Evolutionary conservation across 1,140 invertebrate species (phyloP).

Genomic region (Zeugodacus cucurbitae): DNA sequence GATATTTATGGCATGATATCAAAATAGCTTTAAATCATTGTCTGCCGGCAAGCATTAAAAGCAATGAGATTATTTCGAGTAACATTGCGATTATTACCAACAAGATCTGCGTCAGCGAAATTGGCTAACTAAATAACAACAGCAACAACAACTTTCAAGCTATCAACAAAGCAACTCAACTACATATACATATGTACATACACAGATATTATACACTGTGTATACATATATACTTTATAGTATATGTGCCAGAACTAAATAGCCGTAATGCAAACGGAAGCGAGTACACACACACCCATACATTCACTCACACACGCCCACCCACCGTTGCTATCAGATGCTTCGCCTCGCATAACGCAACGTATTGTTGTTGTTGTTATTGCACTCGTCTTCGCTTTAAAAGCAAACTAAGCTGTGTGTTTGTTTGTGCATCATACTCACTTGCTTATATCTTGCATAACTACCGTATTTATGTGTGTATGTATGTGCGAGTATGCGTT

Average conservation of each 20-base stretch:
- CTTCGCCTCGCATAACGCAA: neutral
- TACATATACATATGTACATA: neutral
- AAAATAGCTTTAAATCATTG: neutral
- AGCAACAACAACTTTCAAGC: neutral
- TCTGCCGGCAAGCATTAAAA: neutral
- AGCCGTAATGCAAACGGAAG: constrained; percentile 14
- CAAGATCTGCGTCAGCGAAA: neutral
- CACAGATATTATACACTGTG: neutral
- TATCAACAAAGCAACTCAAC: neutral
- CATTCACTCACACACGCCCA: neutral
- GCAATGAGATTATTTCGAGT: neutral
- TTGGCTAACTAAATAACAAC: constrained; percentile 11
- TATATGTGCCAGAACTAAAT: neutral
- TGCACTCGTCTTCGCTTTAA: neutral
- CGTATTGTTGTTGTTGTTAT: neutral
- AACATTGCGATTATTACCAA: neutral
- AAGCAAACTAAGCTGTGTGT: neutral
- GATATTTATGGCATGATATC: neutral
- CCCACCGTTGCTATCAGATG: neutral
- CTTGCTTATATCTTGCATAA: neutral
- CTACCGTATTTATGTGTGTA: neutral
- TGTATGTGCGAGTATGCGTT: neutral
- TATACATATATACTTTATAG: neutral
- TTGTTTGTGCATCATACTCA: neutral
- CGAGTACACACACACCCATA: neutral